These are phyloP conservation scores for Rhadinocentrus ornatus DNA, from an alignment of 2,797 vertebrate species.

Conservation along the genomic window DNA sequence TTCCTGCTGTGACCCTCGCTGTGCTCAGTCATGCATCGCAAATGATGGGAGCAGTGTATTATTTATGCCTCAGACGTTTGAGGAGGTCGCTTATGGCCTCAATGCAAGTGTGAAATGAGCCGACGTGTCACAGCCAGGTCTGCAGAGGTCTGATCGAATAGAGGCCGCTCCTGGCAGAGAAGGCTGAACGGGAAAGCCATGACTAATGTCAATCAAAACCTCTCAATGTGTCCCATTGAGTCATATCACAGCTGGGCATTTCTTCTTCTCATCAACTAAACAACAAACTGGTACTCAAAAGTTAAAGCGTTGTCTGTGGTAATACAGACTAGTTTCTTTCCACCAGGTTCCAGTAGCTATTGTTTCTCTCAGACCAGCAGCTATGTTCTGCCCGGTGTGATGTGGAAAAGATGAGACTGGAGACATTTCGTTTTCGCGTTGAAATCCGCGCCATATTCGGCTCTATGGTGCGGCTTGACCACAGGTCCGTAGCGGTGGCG, in stretches of 20 bases:
- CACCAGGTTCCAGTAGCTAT: too few relatives aligned
- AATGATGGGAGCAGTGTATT: slow-evolving; percentile 82
- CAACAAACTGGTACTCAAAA: slow-evolving; percentile 32
- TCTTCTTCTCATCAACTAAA: slow-evolving; percentile 44
- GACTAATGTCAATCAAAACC: slow-evolving; percentile 64
- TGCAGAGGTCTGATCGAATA: slow-evolving; percentile 52
- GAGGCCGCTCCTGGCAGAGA: slow-evolving; percentile 33
- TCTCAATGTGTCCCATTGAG: slow-evolving; percentile 46
- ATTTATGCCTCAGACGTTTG: slow-evolving; percentile 74
- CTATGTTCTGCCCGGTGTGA: too few relatives aligned
- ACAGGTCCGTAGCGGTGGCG: too few relatives aligned
- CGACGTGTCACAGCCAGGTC: slow-evolving; percentile 71
- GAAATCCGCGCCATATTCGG: too few relatives aligned
- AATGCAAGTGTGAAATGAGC: slow-evolving; percentile 75
- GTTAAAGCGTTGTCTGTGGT: too few relatives aligned
- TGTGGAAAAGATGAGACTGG: too few relatives aligned
- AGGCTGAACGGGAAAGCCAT: slow-evolving; percentile 47
- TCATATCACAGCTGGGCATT: slow-evolving; percentile 62
- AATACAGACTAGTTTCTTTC: too few relatives aligned
- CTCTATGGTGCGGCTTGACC: too few relatives aligned
- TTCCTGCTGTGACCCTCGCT: slow-evolving; percentile 80
- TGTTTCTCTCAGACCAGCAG: too few relatives aligned
- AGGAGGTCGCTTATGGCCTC: slow-evolving; percentile 56
- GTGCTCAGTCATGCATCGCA: slow-evolving; percentile 80
- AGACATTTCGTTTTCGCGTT: too few relatives aligned